These are phyloP conservation scores for Cariama cristata DNA, from an alignment of 2,113 vertebrate genomes.

Conservation along the genomic window DNA sequence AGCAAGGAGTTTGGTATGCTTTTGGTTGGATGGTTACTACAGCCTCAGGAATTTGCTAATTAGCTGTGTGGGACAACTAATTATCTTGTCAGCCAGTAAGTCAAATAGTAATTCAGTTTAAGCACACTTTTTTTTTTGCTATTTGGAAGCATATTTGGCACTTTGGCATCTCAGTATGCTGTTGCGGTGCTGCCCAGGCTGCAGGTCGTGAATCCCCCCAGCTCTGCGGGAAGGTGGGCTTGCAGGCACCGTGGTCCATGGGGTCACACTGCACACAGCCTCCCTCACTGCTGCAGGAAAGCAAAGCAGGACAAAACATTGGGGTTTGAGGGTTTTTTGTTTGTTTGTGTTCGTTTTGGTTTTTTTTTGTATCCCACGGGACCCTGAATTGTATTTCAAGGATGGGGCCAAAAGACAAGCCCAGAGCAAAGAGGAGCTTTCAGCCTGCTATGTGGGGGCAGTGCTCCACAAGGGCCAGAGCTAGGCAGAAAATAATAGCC, in stretches of 20 bases:
- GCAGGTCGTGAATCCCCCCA: accelerated
- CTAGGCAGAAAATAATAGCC: neutral
- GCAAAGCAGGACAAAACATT: neutral
- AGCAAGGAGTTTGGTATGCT: neutral
- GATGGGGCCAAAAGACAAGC: neutral
- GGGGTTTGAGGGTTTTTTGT: accelerated
- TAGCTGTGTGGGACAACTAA: neutral
- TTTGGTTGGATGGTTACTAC: constrained; percentile 11
- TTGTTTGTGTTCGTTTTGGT: too few relatives aligned
- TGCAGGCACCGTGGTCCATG: accelerated
- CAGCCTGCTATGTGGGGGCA: neutral
- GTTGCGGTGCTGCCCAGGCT: neutral
- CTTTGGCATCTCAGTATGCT: accelerated
- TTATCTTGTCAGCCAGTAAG: constrained; percentile 27
- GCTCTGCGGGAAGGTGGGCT: neutral
- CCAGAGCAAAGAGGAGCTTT: neutral
- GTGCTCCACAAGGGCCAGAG: neutral
- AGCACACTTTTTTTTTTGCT: neutral
- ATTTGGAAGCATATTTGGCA: neutral
- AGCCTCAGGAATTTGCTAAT: constrained; percentile 52
- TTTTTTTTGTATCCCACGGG: neutral
- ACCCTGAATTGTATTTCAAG: neutral
- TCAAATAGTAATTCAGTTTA: neutral
- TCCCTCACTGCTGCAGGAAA: neutral
- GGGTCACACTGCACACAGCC: neutral